phyloP scores from a whole-genome alignment of 2,113 vertebrate species.

The Damaliscus lunatus region DNA sequence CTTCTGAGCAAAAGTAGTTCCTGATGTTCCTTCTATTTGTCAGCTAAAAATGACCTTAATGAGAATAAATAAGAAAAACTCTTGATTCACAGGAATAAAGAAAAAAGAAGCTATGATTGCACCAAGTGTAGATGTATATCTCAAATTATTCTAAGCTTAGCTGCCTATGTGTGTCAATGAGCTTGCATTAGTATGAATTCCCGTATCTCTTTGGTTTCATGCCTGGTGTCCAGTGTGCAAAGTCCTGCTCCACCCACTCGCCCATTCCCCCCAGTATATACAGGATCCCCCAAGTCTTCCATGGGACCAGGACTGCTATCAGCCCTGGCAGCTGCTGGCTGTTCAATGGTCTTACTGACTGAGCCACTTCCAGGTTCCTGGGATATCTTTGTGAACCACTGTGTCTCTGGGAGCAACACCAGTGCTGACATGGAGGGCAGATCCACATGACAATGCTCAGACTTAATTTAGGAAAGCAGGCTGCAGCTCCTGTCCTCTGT shows the following conservation, averaged over 20 bases:
- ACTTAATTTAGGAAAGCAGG: neutral
- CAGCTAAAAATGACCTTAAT: neutral
- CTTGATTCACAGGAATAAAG: neutral
- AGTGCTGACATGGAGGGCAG: too few species aligned
- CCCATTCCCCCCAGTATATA: neutral
- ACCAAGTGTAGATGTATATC: neutral
- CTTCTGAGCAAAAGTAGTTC: neutral
- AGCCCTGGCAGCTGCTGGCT: neutral
- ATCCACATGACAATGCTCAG: fast-evolving
- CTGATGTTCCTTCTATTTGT: neutral
- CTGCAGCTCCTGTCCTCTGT: neutral
- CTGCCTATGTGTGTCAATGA: neutral
- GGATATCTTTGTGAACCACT: neutral
- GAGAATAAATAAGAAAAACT: neutral
- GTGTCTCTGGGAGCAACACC: neutral
- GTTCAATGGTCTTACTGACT: neutral
- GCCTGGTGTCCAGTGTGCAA: neutral
- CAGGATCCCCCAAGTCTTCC: neutral
- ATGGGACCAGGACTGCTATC: neutral
- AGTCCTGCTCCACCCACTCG: neutral
- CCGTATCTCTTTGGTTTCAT: neutral
- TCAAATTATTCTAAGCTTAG: neutral
- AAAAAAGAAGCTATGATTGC: neutral
- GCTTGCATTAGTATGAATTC: neutral
- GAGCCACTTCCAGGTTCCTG: neutral